Percentiles rank a stretch among this genome's conserved stretches.
phyloP scores from a whole-genome alignment of 2,888 invertebrate species.

The Spilarctia lutea region DNA sequence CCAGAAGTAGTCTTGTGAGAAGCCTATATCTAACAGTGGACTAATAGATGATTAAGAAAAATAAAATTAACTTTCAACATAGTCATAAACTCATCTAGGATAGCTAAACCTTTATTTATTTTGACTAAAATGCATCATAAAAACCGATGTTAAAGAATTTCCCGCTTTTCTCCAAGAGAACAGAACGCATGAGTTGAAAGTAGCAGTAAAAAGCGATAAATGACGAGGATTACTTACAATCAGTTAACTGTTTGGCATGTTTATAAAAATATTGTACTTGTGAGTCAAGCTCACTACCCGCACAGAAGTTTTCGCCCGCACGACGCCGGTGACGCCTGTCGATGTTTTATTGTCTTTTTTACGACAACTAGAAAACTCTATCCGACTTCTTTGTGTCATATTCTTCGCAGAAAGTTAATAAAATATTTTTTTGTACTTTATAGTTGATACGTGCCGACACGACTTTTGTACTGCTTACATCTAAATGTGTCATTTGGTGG shows the following conservation, averaged over 20 bases:
- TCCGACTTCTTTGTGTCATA: conserved; percentile 51
- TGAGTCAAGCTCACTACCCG: conserved; percentile 30
- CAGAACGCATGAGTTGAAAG: no score
- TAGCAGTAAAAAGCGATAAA: no score
- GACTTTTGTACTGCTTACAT: conserved; percentile 32
- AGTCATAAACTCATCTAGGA: no score
- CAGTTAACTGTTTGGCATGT: not conserved
- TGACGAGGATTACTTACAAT: no score
- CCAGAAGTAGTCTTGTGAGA: no score
- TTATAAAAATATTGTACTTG: conserved; percentile 17
- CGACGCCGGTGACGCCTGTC: conserved; percentile 41
- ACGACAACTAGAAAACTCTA: conserved; percentile 49
- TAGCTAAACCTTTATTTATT: no score
- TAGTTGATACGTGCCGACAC: conserved; percentile 43
- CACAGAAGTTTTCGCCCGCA: conserved; percentile 41
- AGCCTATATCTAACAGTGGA: no score
- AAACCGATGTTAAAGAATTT: no score
- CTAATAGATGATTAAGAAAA: no score
- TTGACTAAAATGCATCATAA: no score
- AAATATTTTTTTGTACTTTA: conserved; percentile 52
- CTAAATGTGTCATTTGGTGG: conserved; percentile 20
- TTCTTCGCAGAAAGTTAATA: conserved; percentile 51
- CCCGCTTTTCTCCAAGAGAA: no score
- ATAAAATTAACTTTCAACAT: no score
- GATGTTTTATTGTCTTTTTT: conserved; percentile 54